Conservation (phyloP, 1,140 invertebrate species). For the Mamestra configurata region DNA sequence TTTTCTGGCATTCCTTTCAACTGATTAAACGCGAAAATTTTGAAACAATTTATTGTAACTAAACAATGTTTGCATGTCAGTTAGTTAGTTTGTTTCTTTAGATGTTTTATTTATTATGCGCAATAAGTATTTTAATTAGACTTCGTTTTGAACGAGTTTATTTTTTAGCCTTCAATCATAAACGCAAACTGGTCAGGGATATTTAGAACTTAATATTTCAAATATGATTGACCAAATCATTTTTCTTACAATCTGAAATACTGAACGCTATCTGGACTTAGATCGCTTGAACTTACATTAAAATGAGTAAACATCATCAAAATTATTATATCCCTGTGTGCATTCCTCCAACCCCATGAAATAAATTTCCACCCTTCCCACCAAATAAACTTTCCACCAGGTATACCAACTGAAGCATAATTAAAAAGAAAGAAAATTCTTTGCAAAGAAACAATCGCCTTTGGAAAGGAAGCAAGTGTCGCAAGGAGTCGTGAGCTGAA, state of each 20-base stretch:
- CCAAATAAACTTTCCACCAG: constrained; percentile 41
- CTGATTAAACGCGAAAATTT: not conserved
- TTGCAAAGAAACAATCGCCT: constrained; percentile 61
- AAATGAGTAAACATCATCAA: too few species aligned
- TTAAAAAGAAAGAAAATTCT: constrained; percentile 57
- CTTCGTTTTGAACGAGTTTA: not conserved
- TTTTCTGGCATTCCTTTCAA: not conserved
- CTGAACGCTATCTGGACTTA: too few species aligned
- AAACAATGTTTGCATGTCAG: not conserved
- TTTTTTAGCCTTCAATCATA: not conserved
- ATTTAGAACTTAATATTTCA: too few species aligned
- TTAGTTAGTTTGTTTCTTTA: not conserved
- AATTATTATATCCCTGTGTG: too few species aligned
- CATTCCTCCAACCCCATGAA: too few species aligned
- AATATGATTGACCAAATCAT: too few species aligned
- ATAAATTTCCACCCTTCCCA: not conserved
- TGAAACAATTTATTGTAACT: not conserved
- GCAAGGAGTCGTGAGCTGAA: constrained; percentile 61
- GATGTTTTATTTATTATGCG: not conserved
- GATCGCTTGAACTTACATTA: too few species aligned
- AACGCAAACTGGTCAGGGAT: too few species aligned
- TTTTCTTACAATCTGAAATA: too few species aligned
- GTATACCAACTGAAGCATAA: constrained; percentile 48
- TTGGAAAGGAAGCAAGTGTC: constrained; percentile 64
- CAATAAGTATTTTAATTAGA: not conserved